Evolutionary conservation across 2,888 invertebrate genomes (phyloP), one percentile per base, ranked within the genome.

Genomic region (Xanthostigma xanthostigma): DNA sequence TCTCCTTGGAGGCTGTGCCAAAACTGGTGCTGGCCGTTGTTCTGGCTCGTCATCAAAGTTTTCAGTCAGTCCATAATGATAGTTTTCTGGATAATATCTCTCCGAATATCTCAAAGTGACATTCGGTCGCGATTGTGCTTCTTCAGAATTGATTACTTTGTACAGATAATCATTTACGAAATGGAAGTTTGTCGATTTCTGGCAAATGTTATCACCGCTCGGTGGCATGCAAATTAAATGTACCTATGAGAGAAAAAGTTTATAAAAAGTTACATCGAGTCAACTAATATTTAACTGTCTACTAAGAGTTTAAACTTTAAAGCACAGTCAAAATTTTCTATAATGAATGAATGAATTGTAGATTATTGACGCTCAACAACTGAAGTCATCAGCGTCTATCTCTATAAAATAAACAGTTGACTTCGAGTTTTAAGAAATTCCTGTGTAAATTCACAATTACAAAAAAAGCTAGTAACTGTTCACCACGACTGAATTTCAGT

Each of bases 171-270:
- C 92, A 66, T 93, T 93, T 55, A 93, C 90, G 63, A 92, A 89
- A 65, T 91, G 90, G 65, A 83, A 92, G 62, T 89, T 85, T 8
- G 88, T 81, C 0, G 91, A 91, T 65, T 86, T 86, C 58, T 85
- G 81, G 70, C 92, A 93, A 60, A 84, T 89, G 67, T 86, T 91
- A 60, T 92, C 92, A 50, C 82, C 82, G 33, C 83, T 84, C 5
- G 90, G 89, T 4, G 91, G 91, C 86, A 92, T 91, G 69, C 92
- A 93, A 64, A 92, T 92, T 53, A 93, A 69, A 63, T 93, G 92
- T 11, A 92, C 89, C 81, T 91, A 73, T 46, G 69, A 57, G 50
- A 43, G 44, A 42, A 42, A 52, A 49, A 50, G 17, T 34, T 44
- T 42, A 48, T 40, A 48, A 67, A 58, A 67, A 68, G 10, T 62